phyloP scores from a whole-genome alignment of 2,113 vertebrate genomes.

The Eudyptes chrysolophus region DNA sequence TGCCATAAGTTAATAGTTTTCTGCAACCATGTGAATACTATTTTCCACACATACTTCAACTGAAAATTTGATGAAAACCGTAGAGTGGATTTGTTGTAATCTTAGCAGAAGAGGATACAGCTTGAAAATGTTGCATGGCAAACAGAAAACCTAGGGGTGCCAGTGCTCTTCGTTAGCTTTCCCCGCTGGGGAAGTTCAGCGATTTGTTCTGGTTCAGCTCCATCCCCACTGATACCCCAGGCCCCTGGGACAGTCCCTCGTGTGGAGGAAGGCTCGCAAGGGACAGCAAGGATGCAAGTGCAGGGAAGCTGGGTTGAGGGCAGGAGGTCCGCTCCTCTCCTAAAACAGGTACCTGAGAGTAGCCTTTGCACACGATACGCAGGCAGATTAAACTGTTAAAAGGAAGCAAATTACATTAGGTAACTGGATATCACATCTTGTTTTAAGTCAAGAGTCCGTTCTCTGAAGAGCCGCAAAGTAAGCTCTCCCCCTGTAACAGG shows the following conservation, averaged over 20 bases:
- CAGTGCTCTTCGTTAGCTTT: neutral
- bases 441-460: neutral
- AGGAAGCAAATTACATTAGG: neutral
- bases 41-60: neutral
- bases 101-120: neutral
- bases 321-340: neutral
- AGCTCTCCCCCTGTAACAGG: neutral
- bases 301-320: neutral
- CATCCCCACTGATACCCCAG: accelerated
- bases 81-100: neutral
- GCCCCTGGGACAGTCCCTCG: neutral
- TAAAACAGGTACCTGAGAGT: neutral
- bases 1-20: neutral
- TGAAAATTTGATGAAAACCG: neutral
- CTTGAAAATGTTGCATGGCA: neutral
- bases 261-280: neutral
- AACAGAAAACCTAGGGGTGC: neutral
- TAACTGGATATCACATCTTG: neutral
- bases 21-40: neutral
- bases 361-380: neutral
- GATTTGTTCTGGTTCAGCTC: neutral
- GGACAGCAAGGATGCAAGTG: neutral
- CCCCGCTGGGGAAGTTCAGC: neutral
- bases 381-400: neutral
- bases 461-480: accelerated